Base-by-base conservation (phyloP, 23 tunicate species). In the Phallusia fumigata region DNA sequence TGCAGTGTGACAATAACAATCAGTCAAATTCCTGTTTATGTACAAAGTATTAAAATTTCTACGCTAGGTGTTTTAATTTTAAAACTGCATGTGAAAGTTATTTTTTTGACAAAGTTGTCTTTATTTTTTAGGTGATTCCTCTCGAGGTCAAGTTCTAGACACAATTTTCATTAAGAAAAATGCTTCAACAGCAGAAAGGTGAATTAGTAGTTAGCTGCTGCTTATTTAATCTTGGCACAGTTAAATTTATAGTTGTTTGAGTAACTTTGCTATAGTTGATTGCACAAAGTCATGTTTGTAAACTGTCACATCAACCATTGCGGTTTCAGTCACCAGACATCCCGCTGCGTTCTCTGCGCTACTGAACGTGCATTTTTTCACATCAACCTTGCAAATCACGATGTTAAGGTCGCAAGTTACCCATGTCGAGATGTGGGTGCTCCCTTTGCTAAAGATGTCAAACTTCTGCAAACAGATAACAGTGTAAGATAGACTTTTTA, bases 321-420 rank as follows among this genome's bases (percentile, higher is more conserved):
- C 26, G 8, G 8, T 58, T 58, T 8, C 28, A 24, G 26, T 16
- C 16, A 58, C 69, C 69, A 11, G 13, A 58, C 69, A 11, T 40
- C 47, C 5, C 10, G 8, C 10, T 36, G 18, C 65, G 58, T 90
- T 15, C 24, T 90, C 2, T 90, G 95, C 35, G 95, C 95, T 13
- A 90, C 95, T 36, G 84, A 85, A 26, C 89, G 84, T 22, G 86
- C 86, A 36, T 0, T 90, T n/a, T 85, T 76, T 73, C 47, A 76
- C 47, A 82, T 90, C 47, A 77, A 85, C 53, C 81, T 78, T 33
- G 8, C 19, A 1, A 85, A 79, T 31, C 86, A 85, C n/a, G 84
- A 85, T 15, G 89, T 90, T 45, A 52, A 77, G 35, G 35, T 82
- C 35, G 53, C 79, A 19, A 52, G 32, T 26, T 77, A 74, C 34